These are phyloP conservation scores for Oppia nitens DNA, from an alignment of 1,140 invertebrate genomes.

Conservation along the genomic window DNA sequence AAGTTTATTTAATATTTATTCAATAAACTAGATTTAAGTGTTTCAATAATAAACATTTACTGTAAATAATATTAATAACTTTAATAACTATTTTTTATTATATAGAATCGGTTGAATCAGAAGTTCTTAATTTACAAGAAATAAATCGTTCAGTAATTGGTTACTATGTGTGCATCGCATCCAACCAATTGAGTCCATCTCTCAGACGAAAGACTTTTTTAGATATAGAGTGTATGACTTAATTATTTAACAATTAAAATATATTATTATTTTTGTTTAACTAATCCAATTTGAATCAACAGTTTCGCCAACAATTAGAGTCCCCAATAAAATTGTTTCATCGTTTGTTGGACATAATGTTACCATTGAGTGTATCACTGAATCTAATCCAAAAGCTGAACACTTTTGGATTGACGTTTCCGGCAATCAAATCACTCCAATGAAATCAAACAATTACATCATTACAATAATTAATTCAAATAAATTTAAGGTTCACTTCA, in stretches of 20 bases:
- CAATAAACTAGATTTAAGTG: too few species aligned
- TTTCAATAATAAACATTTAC: too few species aligned
- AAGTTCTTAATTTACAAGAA: slow-evolving; percentile 57
- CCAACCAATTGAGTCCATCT: slow-evolving; percentile 35
- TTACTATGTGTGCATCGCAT: slow-evolving; percentile 70
- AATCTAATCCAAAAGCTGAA: slow-evolving; percentile 71
- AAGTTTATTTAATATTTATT: too few species aligned
- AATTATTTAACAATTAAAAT: too few species aligned
- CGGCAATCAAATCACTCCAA: background rate
- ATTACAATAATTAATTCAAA: background rate
- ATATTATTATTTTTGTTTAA: too few species aligned
- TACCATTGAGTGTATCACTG: slow-evolving; percentile 68
- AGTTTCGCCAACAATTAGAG: slow-evolving; percentile 78
- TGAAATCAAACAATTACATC: background rate
- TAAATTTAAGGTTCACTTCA: slow-evolving; percentile 5
- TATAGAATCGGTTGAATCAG: slow-evolving; percentile 27
- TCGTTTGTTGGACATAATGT: slow-evolving; percentile 58
- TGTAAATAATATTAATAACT: too few species aligned
- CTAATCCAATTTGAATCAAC: slow-evolving; percentile 22
- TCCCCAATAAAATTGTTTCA: slow-evolving; percentile 73
- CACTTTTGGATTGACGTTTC: slow-evolving; percentile 56
- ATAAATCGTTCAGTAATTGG: slow-evolving; percentile 78
- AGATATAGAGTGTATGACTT: slow-evolving; percentile 75
- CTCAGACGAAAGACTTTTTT: slow-evolving; percentile 81
- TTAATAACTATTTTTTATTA: background rate